Evolutionary conservation across 2,888 invertebrate species (phyloP).

Genomic region (Pyralis farinalis): DNA sequence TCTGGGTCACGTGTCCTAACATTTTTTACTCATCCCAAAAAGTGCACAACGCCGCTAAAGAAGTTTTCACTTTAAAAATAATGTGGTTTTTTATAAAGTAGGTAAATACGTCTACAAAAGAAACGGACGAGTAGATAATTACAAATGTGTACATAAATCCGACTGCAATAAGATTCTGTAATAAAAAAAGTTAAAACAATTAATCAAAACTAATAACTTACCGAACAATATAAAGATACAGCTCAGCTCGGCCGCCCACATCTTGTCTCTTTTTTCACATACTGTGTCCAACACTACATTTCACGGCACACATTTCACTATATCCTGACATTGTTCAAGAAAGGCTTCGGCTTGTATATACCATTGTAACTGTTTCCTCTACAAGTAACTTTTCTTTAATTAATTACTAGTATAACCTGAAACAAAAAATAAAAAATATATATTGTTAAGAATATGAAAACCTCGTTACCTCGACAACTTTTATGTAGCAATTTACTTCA

Average conservation of each 20-base stretch:
- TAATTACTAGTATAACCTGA: background rate
- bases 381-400: background rate
- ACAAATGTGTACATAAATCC: no score
- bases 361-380: background rate
- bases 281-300: conserved; percentile 48
- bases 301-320: conserved; percentile 29
- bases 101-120: no score
- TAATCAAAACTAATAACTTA: conserved; percentile 40
- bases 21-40: no score
- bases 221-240: conserved; percentile 73
- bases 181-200: conserved; percentile 22
- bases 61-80: no score
- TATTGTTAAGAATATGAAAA: no score
- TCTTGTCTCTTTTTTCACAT: conserved; percentile 59
- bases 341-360: background rate
- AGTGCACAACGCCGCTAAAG: no score
- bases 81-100: no score
- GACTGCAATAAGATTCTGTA: no score
- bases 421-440: conserved; percentile 3
- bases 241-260: conserved; percentile 73
- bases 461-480: no score
- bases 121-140: no score
- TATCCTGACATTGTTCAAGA: background rate
- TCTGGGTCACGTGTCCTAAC: no score
- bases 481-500: no score